Base-by-base conservation (phyloP, 1,140 invertebrate genomes). In the Aphis gossypii region DNA sequence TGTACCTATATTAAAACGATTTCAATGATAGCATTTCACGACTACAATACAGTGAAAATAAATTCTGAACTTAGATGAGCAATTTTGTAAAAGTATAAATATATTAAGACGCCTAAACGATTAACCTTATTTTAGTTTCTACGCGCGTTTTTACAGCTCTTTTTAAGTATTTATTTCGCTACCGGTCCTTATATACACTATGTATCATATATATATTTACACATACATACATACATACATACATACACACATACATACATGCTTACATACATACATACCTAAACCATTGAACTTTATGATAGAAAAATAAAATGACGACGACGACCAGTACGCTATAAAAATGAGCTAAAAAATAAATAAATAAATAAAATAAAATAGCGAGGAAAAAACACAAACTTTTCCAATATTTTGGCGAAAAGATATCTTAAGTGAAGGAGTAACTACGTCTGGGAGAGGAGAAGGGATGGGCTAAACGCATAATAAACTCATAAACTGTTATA, bases 401-500 rank as follows among this genome's bases (percentile, higher is more conserved):
- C 91, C 91, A 54, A 93, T 93, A 93, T 93, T 93, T 93, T 23
- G 91, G 76, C n/a, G 82, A 56, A 93, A 84, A 56, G 76, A 56
- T 84, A 84, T 93, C 48, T 35, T n/a, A 68, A 68, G 30, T n/a
- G 30, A 14, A 68, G 11, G 11, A 68, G 25, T 11, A 30, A n/a
- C 30, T 11, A 11, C 30, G 60, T n/a, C 3, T 23, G 30, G 41
- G 21, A 1, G 5, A 25, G 8, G 8, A n/a, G 6, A 20, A 20
- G 48, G 48, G 30, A 30, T 9, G 25, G 48, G 5, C 41, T 86
- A 54, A 86, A 56, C 76, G 92, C 92, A 93, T 93, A 93, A 93
- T 93, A 93, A 93, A 93, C 92, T 84, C 92, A 41, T 93, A 93
- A 93, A 93, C 92, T 48, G 82, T 51, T 44, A 41, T 86, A 93